Base-by-base conservation (phyloP, 2,888 invertebrate genomes). In the Aleiodes leptofemur region DNA sequence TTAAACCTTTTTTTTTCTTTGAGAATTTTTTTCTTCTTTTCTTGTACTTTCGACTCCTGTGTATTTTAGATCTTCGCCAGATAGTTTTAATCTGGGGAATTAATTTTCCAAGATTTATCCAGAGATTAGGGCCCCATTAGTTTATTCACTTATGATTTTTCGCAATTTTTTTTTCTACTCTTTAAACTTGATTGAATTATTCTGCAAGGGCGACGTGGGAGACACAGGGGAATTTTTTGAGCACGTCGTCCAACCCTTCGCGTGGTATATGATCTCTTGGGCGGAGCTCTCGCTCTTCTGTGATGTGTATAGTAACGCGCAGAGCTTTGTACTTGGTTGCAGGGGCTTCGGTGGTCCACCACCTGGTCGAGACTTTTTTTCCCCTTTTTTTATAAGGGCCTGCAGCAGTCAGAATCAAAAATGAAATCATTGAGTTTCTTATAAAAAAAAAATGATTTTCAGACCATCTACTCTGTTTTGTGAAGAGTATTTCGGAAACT, bases 161-260 rank as follows among this genome's bases (percentile, higher is more conserved):
- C 3, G 4, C 4, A 23, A 23, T 23, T 16, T 16, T 56, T 23
- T 29, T 29, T 16, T 56, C 8, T 6, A 56, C 16, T n/a, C 13
- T 64, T 64, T 43, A 11, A 7, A 43, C 43, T 61, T 61, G 43
- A 61, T 61, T 38, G 34, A 64, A 64, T 64, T 43, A 64, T 64
- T 6, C 43, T 23, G 8, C 3, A 14, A 64, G 64, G 64, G 64
- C 48, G 13, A 43, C 23, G 43, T 48, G 14, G 48, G 43, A 8
- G 64, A 64, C 64, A 16, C 3, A 61, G 43, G 48, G 64, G 64
- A 43, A 48, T 48, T 61, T 61, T 59, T n/a, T 13, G 16, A 59
- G 29, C 86, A 86, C 86, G 85, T 85, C 85, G 80, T 81, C 81
- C 86, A 88, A 88, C 87, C 88, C 87, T 88, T 88, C n/a, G 82